Base-by-base conservation (phyloP, 1,140 invertebrate genomes). In the Drosophila paulistorum region DNA sequence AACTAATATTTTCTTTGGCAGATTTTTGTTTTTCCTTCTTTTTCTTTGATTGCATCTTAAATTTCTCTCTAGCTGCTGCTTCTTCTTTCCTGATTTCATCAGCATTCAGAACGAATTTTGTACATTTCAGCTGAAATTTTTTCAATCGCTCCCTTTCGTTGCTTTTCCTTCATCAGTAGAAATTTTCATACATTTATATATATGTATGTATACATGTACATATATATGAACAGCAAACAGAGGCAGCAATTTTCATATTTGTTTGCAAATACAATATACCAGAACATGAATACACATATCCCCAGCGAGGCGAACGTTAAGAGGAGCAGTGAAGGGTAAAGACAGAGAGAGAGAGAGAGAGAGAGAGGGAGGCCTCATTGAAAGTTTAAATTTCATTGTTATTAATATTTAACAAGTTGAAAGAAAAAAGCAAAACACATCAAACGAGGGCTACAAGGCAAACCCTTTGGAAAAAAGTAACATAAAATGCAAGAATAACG, bases 381-480 rank as follows among this genome's bases (percentile, higher is more conserved):
- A 87, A 87, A 89, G 84, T 87, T 87, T 72, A 83, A 79, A 87
- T 87, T 89, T 74, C 80, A 76, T 89, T 87, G 83, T 82, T 86
- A 83, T 86, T 86, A 87, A 86, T 86, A 86, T 87, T 86, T 79
- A 42, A 77, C 58, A 76, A 73, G 68, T 14, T 30, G 42, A 75
- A 57, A 6, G 9, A 41, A 10, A 20, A 17, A 10, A 14, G 26
- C 10, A 35, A 60, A 54, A 42, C 35, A 39, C 58, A n/a, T 20
- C 6, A 30, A 51, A 51, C 45, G 45, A 51, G 17, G 7, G 45
- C 7, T 17, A 20, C 14, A 37, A 37, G 35, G 37, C 11, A 39
- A 39, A 13, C 37, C 11, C 11, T 6, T 30, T 30, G 3, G 9
- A 37, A 39, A 39, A 11, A 5, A 39, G 17, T 1, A 11, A 4